Evolutionary conservation across 2,888 invertebrate species (phyloP), one percentile per base, ranked within the genome.

Genomic region (Melinaea menophilus): DNA sequence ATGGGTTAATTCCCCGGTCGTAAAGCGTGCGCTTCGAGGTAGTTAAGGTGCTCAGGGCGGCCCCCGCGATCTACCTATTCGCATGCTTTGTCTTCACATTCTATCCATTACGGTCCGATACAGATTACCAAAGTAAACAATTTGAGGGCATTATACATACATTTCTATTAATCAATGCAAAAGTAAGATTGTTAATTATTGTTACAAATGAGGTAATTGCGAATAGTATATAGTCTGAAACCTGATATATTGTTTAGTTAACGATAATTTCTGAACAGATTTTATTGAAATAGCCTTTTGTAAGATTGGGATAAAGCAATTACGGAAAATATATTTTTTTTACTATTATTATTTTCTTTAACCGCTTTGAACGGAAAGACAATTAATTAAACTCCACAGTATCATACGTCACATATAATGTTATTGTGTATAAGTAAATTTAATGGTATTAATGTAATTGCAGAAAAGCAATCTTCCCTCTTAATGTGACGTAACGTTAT

Each of bases 261-360:
- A 90, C 90, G 90, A 90, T 87, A 87, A 86, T 87, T 88, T 88
- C 87, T 82, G 88, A 89, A 89, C 88, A 85, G 88, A 88, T 86
- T 89, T 90, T 90, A 90, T 89, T 90, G 90, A 90, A 91, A 91
- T 91, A 90, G 90, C 89, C 86, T 89, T 90, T 90, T 88, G 88
- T 87, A 87, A 90, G 90, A 90, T 89, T 85, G 85, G 80, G 85
- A 82, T 85, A 80, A 88, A 86, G 88, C 88, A 86, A 87, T 88
- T 88, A 88, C 85, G 72, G 81, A 78, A 84, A 81, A 82, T 84
- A 80, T 79, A 79, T 79, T 79, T 80, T 78, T 81, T 83, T 83
- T 82, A 81, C 62, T 60, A 56, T 66, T 63, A 51, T 56, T 51
- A 45, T 51, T 59, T 62, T 48, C 51, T 64, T 58, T 57, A 11